phyloP scores from a whole-genome alignment of 2,113 vertebrate species.

The Melanerpes formicivorus region DNA sequence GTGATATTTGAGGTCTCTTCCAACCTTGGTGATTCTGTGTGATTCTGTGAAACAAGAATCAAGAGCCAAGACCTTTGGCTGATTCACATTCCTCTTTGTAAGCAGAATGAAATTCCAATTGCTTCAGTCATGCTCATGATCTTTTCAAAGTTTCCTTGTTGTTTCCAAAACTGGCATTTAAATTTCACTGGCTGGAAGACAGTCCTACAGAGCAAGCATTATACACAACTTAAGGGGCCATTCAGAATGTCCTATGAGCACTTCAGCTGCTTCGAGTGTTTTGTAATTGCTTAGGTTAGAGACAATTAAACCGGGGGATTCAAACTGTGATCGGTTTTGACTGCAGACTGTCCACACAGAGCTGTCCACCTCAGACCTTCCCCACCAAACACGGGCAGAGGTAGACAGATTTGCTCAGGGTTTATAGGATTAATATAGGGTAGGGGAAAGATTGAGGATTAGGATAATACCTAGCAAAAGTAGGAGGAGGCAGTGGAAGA shows the following conservation, averaged over 20 bases:
- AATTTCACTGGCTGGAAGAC: not conserved
- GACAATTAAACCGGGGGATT: not conserved
- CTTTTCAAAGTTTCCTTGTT: not conserved
- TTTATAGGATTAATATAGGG: constrained; percentile 43
- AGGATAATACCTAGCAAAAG: not conserved
- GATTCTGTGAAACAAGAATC: not conserved
- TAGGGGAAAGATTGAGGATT: not conserved
- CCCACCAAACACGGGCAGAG: not conserved
- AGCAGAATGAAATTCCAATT: not conserved
- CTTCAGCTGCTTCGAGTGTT: not conserved
- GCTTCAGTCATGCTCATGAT: not conserved
- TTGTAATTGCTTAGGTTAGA: not conserved
- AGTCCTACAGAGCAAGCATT: not conserved
- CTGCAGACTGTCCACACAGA: not conserved
- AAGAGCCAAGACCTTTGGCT: not conserved
- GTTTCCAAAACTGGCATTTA: not conserved
- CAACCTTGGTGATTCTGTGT: too few relatives aligned
- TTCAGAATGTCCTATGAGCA: rapidly evolving
- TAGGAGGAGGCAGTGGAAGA: not conserved
- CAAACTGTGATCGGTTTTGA: not conserved
- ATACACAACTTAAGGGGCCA: not conserved
- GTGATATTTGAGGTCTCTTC: too few relatives aligned
- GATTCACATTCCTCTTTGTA: not conserved
- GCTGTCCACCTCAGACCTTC: not conserved
- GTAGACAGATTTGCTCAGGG: constrained; percentile 15